phyloP scores from a whole-genome alignment of 64 coral and sea anemone species.

The Orbicella faveolata region DNA sequence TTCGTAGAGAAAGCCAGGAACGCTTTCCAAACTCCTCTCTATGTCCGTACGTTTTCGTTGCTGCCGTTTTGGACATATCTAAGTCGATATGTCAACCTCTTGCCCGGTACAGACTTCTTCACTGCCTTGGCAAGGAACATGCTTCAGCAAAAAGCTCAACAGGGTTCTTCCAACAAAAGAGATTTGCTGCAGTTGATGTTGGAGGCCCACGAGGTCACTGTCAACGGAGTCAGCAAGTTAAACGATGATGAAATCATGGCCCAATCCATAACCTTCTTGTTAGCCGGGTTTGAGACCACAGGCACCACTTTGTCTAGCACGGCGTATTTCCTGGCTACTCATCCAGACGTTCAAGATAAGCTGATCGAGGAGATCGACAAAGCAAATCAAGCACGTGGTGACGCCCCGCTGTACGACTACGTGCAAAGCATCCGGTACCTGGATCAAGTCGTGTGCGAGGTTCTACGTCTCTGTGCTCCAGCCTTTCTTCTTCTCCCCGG shows the following conservation, averaged over 20 bases:
- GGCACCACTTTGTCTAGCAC: slow-evolving; percentile 55
- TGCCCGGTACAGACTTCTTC: slow-evolving; percentile 37
- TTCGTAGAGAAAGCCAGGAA: slow-evolving; percentile 46
- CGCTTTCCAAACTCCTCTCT: slow-evolving; percentile 25
- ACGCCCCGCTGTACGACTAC: slow-evolving; percentile 58
- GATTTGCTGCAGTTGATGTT: slow-evolving; percentile 83
- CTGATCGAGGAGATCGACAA: slow-evolving; percentile 71
- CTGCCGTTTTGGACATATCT: slow-evolving; percentile 47
- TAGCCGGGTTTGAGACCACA: slow-evolving; percentile 80
- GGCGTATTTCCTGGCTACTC: slow-evolving; percentile 53
- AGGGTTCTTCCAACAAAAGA: neutral
- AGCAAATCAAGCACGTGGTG: slow-evolving; percentile 36
- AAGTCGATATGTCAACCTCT: slow-evolving; percentile 7
- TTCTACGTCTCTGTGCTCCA: slow-evolving; percentile 56
- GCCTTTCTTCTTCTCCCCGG: slow-evolving; percentile 41
- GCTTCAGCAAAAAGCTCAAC: slow-evolving; percentile 24
- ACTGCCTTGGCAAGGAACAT: slow-evolving; percentile 23
- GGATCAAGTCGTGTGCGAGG: slow-evolving; percentile 72
- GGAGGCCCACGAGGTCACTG: slow-evolving; percentile 60
- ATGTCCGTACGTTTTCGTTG: slow-evolving; percentile 46
- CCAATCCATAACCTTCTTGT: slow-evolving; percentile 60
- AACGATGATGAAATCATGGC: slow-evolving; percentile 63
- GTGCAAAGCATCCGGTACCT: slow-evolving; percentile 59
- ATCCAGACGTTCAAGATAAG: slow-evolving; percentile 72
- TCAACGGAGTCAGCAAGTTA: slow-evolving; percentile 42